A percentile compares a stretch with the other conserved stretches of the same genome.
Evolutionary conservation across 1,140 invertebrate genomes (phyloP).

Genomic region (Panonychus citri): DNA sequence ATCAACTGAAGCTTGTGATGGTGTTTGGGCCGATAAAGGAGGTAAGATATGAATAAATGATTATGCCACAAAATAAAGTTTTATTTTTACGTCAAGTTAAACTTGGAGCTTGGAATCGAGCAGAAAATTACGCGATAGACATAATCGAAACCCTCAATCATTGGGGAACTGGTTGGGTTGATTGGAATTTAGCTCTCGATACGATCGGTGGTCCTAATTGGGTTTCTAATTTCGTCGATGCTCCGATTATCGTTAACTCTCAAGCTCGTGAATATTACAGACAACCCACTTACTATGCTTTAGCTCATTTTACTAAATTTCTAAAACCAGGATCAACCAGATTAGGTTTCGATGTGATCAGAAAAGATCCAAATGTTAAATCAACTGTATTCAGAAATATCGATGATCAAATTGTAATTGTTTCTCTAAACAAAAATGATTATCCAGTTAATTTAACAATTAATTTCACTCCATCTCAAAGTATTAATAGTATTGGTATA

Average conservation of each 20-base stretch:
- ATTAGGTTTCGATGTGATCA: background rate
- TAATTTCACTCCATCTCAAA: background rate
- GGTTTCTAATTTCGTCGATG: conserved; percentile 26
- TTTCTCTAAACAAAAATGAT: background rate
- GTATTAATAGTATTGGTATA: too few relatives aligned
- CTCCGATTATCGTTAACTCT: conserved; percentile 26
- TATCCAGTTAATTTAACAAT: background rate
- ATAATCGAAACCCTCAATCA: conserved; percentile 18
- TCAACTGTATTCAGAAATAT: background rate
- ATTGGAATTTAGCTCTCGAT: conserved; percentile 30
- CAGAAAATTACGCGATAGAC: background rate
- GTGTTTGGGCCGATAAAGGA: background rate
- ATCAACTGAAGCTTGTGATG: conserved; percentile 26
- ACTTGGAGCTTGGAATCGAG: too few relatives aligned
- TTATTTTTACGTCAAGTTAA: background rate
- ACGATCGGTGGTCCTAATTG: conserved; percentile 28
- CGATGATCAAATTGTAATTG: background rate
- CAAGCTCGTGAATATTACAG: conserved; percentile 26
- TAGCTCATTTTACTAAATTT: conserved; percentile 26
- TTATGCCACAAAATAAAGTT: background rate
- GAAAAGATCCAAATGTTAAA: background rate
- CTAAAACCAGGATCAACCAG: background rate
- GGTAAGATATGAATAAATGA: background rate
- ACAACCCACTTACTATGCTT: conserved; percentile 30
- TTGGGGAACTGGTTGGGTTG: conserved; percentile 25